Evolutionary conservation across 2,888 invertebrate genomes (phyloP).

Genomic region (Geotrupes spiniger): DNA sequence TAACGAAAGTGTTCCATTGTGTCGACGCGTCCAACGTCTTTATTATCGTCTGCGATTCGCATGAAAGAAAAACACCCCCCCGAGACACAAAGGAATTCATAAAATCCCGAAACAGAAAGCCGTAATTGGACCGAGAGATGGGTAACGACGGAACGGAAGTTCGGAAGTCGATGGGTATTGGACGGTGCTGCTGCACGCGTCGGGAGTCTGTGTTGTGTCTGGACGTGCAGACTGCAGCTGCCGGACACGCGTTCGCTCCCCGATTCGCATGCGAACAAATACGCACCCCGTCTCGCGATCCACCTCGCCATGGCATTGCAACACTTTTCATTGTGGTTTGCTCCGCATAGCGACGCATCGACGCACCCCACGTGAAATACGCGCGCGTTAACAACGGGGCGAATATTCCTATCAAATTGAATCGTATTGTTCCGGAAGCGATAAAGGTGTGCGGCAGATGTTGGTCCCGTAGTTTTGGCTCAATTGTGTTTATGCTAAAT

Average conservation of each 20-base stretch:
- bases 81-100: too few species aligned
- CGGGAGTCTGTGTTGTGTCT: slow-evolving; percentile 23
- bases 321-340: slow-evolving; percentile 1
- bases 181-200: slow-evolving; percentile 24
- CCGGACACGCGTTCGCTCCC: slow-evolving; percentile 33
- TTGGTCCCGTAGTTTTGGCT: neutral
- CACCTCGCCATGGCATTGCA: slow-evolving; percentile 19
- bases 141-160: slow-evolving; percentile 27
- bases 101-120: too few species aligned
- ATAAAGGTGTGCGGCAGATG: slow-evolving; percentile 15
- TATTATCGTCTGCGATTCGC: too few species aligned
- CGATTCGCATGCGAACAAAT: slow-evolving; percentile 24
- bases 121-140: neutral
- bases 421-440: slow-evolving; percentile 1
- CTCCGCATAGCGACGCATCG: neutral
- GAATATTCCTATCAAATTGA: neutral
- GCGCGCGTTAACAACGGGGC: too few species aligned
- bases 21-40: too few species aligned
- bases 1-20: too few species aligned
- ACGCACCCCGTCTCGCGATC: neutral
- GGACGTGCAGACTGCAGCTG: slow-evolving; percentile 28
- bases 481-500: too few species aligned
- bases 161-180: slow-evolving; percentile 29
- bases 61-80: too few species aligned
- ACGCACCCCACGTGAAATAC: too few species aligned